phyloP scores from a whole-genome alignment of 2,797 vertebrate species.

The Arrhamphus sclerolepis region DNA sequence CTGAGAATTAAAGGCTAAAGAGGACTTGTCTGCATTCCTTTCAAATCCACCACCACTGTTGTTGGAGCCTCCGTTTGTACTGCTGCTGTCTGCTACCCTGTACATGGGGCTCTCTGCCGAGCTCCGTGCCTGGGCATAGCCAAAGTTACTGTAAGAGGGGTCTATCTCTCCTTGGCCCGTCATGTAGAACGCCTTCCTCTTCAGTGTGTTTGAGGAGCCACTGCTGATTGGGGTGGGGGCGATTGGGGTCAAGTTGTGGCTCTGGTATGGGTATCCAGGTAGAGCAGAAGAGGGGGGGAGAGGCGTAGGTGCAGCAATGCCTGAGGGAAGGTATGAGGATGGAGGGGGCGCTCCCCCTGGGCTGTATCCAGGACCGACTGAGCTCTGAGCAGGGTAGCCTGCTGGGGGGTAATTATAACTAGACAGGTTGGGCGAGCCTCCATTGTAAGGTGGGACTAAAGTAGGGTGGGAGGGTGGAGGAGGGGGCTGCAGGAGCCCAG shows the following conservation, averaged over 20 bases:
- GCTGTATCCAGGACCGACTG: slow-evolving; percentile 92
- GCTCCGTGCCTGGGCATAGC: slow-evolving; percentile 90
- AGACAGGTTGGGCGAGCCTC: slow-evolving; percentile 91
- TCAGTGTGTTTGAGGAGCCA: slow-evolving; percentile 91
- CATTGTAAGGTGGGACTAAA: slow-evolving; percentile 91
- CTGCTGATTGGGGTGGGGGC: slow-evolving; percentile 89
- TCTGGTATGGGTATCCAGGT: slow-evolving; percentile 94
- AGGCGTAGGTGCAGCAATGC: slow-evolving; percentile 93
- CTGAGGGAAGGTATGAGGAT: slow-evolving; percentile 92
- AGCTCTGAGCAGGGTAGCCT: slow-evolving; percentile 90
- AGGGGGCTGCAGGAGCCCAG: slow-evolving; percentile 88
- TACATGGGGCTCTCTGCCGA: slow-evolving; percentile 91
- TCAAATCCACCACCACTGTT: slow-evolving; percentile 82
- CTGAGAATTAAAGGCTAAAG: slow-evolving; percentile 92
- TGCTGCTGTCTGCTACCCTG: slow-evolving; percentile 90
- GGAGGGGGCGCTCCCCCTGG: slow-evolving; percentile 93
- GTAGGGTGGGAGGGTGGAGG: slow-evolving; percentile 81
- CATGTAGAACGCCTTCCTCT: slow-evolving; percentile 97
- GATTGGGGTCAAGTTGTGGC: slow-evolving; percentile 90
- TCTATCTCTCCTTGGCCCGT: slow-evolving; percentile 93
- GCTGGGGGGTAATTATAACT: slow-evolving; percentile 93
- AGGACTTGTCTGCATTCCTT: slow-evolving; percentile 88
- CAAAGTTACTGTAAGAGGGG: slow-evolving; percentile 92
- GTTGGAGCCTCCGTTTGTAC: slow-evolving; percentile 84
- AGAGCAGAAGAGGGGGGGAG: slow-evolving; percentile 88